Evolutionary conservation across 2,888 invertebrate species (phyloP), one percentile per base, ranked within the genome.

Genomic region (Acrocyrtus sp.): DNA sequence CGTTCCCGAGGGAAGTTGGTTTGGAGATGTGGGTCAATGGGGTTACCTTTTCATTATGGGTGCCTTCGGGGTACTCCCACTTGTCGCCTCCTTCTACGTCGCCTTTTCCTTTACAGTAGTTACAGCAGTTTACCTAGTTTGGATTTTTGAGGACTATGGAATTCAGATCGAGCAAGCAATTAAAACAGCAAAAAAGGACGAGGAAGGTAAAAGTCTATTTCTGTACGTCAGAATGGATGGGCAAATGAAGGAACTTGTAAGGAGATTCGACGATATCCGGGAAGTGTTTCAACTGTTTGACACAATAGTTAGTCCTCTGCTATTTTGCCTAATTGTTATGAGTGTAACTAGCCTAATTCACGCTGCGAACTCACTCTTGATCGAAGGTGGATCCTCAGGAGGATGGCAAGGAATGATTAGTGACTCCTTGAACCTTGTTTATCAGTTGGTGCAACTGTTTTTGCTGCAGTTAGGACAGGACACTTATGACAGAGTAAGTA

Each of bases 241-340:
- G 2, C 54, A 60, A 15, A 61, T 70, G 47, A 58, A 57, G 1
- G 76, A 74, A 21, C 45, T 76, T 2, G 61, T 74, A 3, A 47
- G 22, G 34, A 21, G 67, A 62, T 73, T 76, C 62, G 76, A 76
- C 1, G 73, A 73, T 26, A 74, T 73, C 43, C 68, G 70, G 22
- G 62, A 45, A 15, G 53, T 76, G 17, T 76, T 76, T 50, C 56
- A 53, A 1, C 60, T 76, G 3, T 76, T 76, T 45, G 76, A 76
- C 43, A 41, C 54, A n/a, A 76, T 76, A 26, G 76, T 76, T 22
- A 73, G 73, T n/a, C 76, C 76, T 0, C 51, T 76, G 17, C 58
- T 76, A 1, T 76, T 76, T 45, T 76, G 73, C 43, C 17, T 76
- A 39, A 74, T 76, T 57, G 73, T 76, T n/a, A 76, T 76, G 76